Percentiles rank a stretch among this genome's conserved stretches.
phyloP scores from a whole-genome alignment of 2,797 vertebrate species.

The Muscicapa comitata region DNA sequence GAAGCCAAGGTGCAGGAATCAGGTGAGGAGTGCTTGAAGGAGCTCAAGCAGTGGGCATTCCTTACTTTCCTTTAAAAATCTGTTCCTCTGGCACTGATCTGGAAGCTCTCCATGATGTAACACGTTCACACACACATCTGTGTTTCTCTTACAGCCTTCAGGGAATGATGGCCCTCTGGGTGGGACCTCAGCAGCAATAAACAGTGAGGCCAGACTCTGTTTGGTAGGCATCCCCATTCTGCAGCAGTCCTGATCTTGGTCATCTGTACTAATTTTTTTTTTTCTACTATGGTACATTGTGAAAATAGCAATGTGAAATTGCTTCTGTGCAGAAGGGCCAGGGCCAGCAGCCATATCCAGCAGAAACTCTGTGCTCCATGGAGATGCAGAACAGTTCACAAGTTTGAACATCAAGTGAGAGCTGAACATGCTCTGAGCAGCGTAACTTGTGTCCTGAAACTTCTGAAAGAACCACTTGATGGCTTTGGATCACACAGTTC shows the following conservation, averaged over 20 bases:
- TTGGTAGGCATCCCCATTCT: neutral
- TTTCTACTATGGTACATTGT: neutral
- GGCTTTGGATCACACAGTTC: neutral
- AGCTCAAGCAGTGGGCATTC: neutral
- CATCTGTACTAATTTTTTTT: neutral
- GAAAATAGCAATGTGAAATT: neutral
- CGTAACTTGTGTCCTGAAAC: neutral
- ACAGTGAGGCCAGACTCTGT: neutral
- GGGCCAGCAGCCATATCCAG: rapidly evolving
- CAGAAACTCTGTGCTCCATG: neutral
- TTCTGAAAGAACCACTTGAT: neutral
- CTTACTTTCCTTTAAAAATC: neutral
- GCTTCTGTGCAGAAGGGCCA: neutral
- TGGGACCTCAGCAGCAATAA: neutral
- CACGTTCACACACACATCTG: rapidly evolving
- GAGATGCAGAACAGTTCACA: neutral
- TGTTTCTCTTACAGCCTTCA: neutral
- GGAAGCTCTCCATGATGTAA: neutral
- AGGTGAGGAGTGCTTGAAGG: neutral
- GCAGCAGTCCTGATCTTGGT: neutral
- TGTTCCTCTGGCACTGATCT: neutral
- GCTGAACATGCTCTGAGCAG: neutral
- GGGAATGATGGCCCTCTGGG: neutral
- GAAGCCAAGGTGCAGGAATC: neutral
- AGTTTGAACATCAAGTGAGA: neutral